A percentile compares a stretch with the other conserved stretches of the same genome.
phyloP scores from a whole-genome alignment of 1,140 invertebrate genomes.

The Nylanderia fulva region DNA sequence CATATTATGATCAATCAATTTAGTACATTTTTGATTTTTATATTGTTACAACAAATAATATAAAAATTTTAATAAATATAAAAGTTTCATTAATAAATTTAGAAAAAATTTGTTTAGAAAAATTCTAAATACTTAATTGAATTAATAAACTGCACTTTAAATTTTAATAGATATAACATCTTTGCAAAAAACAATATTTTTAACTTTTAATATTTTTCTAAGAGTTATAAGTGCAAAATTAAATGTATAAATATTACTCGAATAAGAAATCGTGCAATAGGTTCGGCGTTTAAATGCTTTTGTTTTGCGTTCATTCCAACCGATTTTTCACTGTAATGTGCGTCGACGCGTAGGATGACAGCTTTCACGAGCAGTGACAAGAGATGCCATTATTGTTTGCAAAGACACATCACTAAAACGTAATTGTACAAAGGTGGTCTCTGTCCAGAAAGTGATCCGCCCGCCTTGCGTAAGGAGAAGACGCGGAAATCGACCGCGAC shows the following conservation, averaged over 20 bases:
- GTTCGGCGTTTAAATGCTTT: not conserved
- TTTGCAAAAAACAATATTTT: not conserved
- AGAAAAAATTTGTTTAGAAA: not conserved
- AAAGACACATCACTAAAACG: conserved; percentile 36
- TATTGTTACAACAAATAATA: not conserved
- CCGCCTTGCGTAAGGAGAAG: conserved; percentile 70
- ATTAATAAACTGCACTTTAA: not conserved
- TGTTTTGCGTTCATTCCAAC: conserved; percentile 7
- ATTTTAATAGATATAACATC: not conserved
- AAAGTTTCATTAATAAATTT: conserved; percentile 5
- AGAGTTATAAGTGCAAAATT: not conserved
- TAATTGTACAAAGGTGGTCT: conserved; percentile 68
- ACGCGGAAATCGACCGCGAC: conserved; percentile 63
- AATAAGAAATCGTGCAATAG: not conserved
- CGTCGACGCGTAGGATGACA: conserved; percentile 53
- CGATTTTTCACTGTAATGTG: conserved; percentile 15
- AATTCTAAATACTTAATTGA: no score
- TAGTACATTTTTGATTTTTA: not conserved
- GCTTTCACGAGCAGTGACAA: conserved; percentile 61
- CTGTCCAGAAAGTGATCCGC: conserved; percentile 73
- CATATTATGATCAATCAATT: not conserved
- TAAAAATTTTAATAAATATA: not conserved
- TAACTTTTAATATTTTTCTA: not conserved
- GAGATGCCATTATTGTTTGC: conserved; percentile 67
- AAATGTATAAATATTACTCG: conserved; percentile 9